Percentiles rank a stretch among this genome's conserved stretches.
Conservation (phyloP, 2,888 invertebrate genomes). For the Monopis laevigella region DNA sequence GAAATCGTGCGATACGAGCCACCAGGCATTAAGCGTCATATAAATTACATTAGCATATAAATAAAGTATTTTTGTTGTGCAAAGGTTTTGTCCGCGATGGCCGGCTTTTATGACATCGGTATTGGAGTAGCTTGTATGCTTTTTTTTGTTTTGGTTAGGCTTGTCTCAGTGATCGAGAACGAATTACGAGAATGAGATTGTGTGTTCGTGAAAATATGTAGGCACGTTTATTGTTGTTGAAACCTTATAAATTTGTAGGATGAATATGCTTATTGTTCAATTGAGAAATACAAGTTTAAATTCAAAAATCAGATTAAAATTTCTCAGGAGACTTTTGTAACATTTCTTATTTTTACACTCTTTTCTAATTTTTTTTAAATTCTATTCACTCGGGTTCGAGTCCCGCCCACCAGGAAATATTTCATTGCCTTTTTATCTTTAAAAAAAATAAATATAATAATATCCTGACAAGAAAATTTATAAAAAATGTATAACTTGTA, state of each 20-base stretch:
- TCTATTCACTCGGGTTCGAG: too few relatives aligned
- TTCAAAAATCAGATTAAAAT: too few relatives aligned
- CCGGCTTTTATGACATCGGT: constrained; percentile 55
- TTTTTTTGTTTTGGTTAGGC: constrained; percentile 64
- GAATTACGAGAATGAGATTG: constrained; percentile 25
- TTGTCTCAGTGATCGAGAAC: constrained; percentile 59
- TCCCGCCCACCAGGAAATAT: too few relatives aligned
- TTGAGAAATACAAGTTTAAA: too few relatives aligned
- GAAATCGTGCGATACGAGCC: constrained; percentile 65
- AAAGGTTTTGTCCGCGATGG: constrained; percentile 38
- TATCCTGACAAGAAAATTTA: too few relatives aligned
- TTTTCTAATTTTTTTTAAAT: too few relatives aligned
- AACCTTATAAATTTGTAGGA: neutral
- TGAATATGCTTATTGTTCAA: too few relatives aligned
- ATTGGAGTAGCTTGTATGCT: constrained; percentile 52
- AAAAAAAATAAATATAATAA: too few relatives aligned
- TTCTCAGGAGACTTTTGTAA: too few relatives aligned
- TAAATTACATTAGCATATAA: constrained; percentile 69
- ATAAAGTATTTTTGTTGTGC: constrained; percentile 66
- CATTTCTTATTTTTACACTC: too few relatives aligned
- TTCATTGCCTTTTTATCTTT: too few relatives aligned
- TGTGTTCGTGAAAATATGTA: constrained; percentile 1
- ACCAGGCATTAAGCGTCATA: constrained; percentile 67
- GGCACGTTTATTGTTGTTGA: constrained; percentile 1
- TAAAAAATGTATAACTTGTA: too few relatives aligned